Percentiles rank a stretch among this genome's conserved stretches.
Conservation (phyloP, 37 sponge, comb jelly and placozoan genomes). For the Halichondria panicea region DNA sequence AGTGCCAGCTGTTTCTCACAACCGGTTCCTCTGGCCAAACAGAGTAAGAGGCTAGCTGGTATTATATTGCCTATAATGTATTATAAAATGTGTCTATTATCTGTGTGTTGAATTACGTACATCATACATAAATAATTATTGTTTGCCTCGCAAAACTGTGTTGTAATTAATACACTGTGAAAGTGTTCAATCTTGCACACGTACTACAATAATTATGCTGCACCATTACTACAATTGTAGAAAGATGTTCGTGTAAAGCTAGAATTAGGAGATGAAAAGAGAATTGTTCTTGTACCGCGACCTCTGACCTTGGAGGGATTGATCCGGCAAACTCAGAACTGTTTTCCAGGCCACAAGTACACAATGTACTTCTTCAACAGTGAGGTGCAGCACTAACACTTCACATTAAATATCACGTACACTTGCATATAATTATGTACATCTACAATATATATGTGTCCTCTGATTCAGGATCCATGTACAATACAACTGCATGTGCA, state of each 20-base stretch:
- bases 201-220: too few species aligned
- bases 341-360: slow-evolving; percentile 57
- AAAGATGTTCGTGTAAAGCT: slow-evolving; percentile 58
- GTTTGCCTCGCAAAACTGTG: too few species aligned
- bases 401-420: background rate
- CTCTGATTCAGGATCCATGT: background rate
- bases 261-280: slow-evolving; percentile 70
- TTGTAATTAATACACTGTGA: background rate
- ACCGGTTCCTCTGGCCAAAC: slow-evolving; percentile 19
- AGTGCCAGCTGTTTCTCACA: background rate
- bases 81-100: background rate
- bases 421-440: background rate
- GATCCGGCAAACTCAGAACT: slow-evolving; percentile 13
- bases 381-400: slow-evolving; percentile 39
- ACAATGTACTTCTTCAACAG: slow-evolving; percentile 55
- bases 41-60: slow-evolving; percentile 6
- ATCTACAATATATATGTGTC: background rate
- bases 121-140: background rate
- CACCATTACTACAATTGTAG: background rate
- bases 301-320: slow-evolving; percentile 47
- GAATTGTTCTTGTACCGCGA: slow-evolving; percentile 39
- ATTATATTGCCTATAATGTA: background rate
- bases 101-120: background rate
- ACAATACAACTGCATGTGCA: too few species aligned
- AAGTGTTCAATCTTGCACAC: too few species aligned